Evolutionary conservation across 2,888 invertebrate species (phyloP).

Genomic region (Microdon myrmicae): DNA sequence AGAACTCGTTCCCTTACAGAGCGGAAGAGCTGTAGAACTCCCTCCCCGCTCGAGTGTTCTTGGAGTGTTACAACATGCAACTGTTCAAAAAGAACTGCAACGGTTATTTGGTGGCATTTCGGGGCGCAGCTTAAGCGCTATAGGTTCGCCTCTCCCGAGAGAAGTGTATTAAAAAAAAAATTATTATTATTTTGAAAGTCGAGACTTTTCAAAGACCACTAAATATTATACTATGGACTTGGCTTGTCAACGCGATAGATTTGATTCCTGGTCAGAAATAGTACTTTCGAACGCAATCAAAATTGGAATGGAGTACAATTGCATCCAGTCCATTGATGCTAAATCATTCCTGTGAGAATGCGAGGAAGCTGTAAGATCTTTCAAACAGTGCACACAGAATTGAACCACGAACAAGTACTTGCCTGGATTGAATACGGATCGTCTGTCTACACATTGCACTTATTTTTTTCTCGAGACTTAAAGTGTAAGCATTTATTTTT

Average conservation of each 20-base stretch:
- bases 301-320: slow-evolving; percentile 83
- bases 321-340: slow-evolving; percentile 71
- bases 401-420: slow-evolving; percentile 78
- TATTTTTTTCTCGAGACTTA: slow-evolving; percentile 86
- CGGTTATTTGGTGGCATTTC: no score
- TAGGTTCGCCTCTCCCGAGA: no score
- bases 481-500: slow-evolving; percentile 82
- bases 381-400: slow-evolving; percentile 79
- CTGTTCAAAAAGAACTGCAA: no score
- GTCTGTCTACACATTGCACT: slow-evolving; percentile 89
- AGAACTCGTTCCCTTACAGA: no score
- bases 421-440: slow-evolving; percentile 93
- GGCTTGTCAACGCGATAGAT: slow-evolving; percentile 79
- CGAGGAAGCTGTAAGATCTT: slow-evolving; percentile 81
- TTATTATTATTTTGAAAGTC: slow-evolving; percentile 92
- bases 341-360: slow-evolving; percentile 70
- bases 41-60: no score
- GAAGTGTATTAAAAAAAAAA: no score
- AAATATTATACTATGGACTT: slow-evolving; percentile 87
- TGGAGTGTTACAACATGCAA: no score
- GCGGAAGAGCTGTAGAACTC: no score
- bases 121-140: no score
- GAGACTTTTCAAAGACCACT: slow-evolving; percentile 78
- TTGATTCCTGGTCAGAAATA: slow-evolving; percentile 94
- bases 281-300: slow-evolving; percentile 82